Evolutionary conservation across 2,797 vertebrate genomes (phyloP).

Genomic region (Malurus splendens): DNA sequence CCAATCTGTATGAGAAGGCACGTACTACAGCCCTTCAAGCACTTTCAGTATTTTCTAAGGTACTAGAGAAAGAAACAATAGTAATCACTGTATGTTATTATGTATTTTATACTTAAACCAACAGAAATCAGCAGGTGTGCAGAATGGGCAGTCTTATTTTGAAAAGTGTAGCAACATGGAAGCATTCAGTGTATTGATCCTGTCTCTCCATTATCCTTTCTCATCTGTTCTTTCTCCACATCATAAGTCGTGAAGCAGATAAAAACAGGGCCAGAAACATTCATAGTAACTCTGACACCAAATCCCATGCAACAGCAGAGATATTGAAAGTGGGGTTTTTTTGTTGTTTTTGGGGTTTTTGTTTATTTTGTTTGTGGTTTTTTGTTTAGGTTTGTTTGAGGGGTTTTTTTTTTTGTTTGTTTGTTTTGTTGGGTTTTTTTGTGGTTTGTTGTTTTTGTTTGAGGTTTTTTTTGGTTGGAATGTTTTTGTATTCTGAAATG

Average conservation of each 20-base stretch:
- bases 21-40: not conserved
- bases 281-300: not conserved
- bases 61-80: not conserved
- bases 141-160: not conserved
- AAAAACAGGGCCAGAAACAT: not conserved
- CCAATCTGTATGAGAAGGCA: not conserved
- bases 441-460: no score
- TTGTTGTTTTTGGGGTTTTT: no score
- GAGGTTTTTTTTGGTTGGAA: no score
- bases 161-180: not conserved
- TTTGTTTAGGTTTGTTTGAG: no score
- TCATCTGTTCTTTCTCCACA: not conserved
- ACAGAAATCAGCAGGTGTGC: not conserved
- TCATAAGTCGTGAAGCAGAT: not conserved
- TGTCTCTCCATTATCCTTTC: not conserved
- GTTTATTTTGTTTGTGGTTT: no score
- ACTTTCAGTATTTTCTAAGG: not conserved
- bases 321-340: not conserved
- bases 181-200: not conserved
- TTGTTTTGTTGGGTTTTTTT: no score
- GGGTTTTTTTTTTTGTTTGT: no score
- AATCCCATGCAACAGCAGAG: not conserved
- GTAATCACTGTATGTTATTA: not conserved
- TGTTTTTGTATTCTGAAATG: not conserved
- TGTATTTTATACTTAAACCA: not conserved